Base-by-base conservation (phyloP, 2,113 vertebrate genomes). In the Anas platyrhynchos region DNA sequence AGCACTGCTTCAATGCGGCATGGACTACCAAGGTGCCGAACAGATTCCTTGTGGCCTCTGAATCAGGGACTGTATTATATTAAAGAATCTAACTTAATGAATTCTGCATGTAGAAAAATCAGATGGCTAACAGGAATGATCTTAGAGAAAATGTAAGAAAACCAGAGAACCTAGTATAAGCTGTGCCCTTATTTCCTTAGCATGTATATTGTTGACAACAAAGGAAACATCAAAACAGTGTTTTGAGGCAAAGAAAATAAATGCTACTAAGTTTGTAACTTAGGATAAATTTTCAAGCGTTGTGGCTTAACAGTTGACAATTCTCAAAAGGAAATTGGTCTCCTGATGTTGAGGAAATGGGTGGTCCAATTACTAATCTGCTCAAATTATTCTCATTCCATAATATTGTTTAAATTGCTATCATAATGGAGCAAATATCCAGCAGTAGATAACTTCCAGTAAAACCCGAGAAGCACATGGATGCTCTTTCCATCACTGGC, bases 161-260 rank as follows among this genome's bases (percentile, higher is more conserved):
- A 84, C n/a, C 58, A 18, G 20, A 5, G 34, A 29, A 43, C 20
- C 46, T 71, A 1, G 1, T 34, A 23, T 65, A 78, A 21, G 32
- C 20, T 36, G 34, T 1, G 1, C 21, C 23, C 36, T 38, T 18
- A 25, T 85, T 81, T 87, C 54, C 76, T 84, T 73, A 38, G 54
- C 43, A 65, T 48, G 34, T 20, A 77, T 43, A 58, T 46, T 93
- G 75, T 74, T 88, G 91, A 72, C 48, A 81, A n/a, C 62, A 90
- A 90, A 91, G 80, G 66, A 79, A 86, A 15, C n/a, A 56, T 22
- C 65, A 84, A 78, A 88, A 4, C 54, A 66, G 16, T 26, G 29
- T 52, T 93, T 82, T 62, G 58, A 92, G 71, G 13, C 20, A 91
- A 87, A 87, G 41, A 46, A 91, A 92, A 72, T 21, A 84, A 92